A percentile compares a stretch with the other conserved stretches of the same genome.
phyloP scores from a whole-genome alignment of 2,113 vertebrate species.

The Oreochromis niloticus region DNA sequence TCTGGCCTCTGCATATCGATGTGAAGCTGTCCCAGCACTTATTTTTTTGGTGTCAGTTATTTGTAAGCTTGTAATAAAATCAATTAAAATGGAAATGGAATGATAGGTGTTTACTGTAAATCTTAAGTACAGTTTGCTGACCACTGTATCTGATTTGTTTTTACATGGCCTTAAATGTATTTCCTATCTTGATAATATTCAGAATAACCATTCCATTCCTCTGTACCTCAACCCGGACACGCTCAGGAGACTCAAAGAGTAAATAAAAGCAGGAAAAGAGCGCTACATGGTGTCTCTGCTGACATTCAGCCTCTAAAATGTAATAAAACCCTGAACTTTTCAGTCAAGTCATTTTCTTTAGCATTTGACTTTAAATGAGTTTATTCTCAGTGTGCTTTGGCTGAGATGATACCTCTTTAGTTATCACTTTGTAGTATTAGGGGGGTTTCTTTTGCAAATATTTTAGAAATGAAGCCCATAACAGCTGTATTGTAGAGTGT shows the following conservation, averaged over 20 bases:
- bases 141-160: background rate
- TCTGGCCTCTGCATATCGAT: background rate
- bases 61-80: background rate
- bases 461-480: background rate
- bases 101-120: background rate
- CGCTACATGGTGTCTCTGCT: accelerated
- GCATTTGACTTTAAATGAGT: background rate
- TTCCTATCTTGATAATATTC: background rate
- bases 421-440: background rate
- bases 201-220: background rate
- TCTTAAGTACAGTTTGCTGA: background rate
- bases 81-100: background rate
- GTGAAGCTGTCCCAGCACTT: background rate
- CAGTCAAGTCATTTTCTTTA: background rate
- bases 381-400: background rate
- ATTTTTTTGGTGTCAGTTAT: background rate
- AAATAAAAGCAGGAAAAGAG: background rate
- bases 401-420: background rate
- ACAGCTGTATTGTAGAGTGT: background rate
- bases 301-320: background rate
- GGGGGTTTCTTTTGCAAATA: background rate
- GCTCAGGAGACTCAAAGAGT: background rate
- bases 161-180: background rate
- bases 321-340: background rate
- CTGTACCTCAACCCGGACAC: background rate